Base-by-base conservation (phyloP, 2,797 vertebrate species). In the Dryobates pubescens region DNA sequence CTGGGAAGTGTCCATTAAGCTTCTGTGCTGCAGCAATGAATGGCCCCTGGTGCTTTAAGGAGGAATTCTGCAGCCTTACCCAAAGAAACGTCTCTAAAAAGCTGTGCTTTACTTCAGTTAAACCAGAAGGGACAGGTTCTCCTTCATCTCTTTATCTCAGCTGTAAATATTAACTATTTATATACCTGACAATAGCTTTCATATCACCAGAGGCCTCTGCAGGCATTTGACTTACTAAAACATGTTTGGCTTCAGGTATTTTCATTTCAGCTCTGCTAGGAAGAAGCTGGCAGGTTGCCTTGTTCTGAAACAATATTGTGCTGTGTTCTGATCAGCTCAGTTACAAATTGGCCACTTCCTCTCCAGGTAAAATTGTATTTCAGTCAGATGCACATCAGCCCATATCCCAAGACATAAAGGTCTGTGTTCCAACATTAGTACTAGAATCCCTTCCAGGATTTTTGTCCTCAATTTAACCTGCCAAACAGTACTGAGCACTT, bases 291-390 rank as follows among this genome's bases (percentile, higher is more conserved):
- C 78, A 75, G 32, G 14, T 64, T 94, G 45, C 38, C 32, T 93
- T 78, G n/a, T 89, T 95, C 85, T 92, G 54, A 93, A 67, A 94
- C 65, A 94, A 51, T 76, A 59, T 77, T 84, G 43, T 82, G 68
- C 73, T 91, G 19, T 54, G 12, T 84, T 91, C 72, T 87, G 69
- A 22, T 87, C 70, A 81, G 56, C 51, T 65, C 74, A 95, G 43
- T 94, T 94, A 88, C 49, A 94, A 85, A 93, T 86, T 76, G 81
- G 65, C 53, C 14, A 65, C 13, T 16, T 59, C 70, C 58, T 86
- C 63, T 83, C n/a, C 47, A 90, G 57, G 29, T 88, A 76, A 72
- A 92, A 69, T 68, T 87, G 94, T 74, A 64, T 80, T 81, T 80
- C n/a, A 29, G 73, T 29, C 15, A 61, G 71, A 62, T 43, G 36